phyloP scores from a whole-genome alignment of 2,797 vertebrate genomes.

The Arrhamphus sclerolepis region DNA sequence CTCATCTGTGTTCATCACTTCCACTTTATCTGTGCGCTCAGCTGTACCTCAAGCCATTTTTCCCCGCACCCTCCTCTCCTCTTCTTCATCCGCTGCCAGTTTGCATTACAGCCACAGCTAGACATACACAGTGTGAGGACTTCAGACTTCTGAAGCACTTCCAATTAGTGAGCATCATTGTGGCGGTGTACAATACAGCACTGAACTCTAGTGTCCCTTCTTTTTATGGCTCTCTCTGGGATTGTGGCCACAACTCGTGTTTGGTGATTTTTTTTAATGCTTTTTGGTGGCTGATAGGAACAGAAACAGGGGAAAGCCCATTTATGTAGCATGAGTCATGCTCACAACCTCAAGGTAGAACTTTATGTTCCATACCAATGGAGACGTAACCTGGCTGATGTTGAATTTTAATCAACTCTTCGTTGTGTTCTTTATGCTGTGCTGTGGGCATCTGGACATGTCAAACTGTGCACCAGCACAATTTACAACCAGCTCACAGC shows the following conservation, averaged over 20 bases:
- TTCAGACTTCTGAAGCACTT: constrained; percentile 44
- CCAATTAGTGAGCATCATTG: constrained; percentile 56
- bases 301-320: constrained; percentile 31
- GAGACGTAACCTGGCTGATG: constrained; percentile 55
- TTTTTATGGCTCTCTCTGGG: background rate
- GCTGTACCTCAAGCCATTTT: constrained; percentile 40
- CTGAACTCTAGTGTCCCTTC: background rate
- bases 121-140: constrained; percentile 26
- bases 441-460: constrained; percentile 6
- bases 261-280: constrained; percentile 21
- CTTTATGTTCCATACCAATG: constrained; percentile 62
- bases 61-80: constrained; percentile 7
- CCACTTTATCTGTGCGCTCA: constrained; percentile 26
- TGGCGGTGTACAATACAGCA: constrained; percentile 52
- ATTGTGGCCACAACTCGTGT: constrained; percentile 27
- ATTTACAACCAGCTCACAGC: constrained; percentile 12
- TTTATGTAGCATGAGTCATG: constrained; percentile 38
- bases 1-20: constrained; percentile 31
- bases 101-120: constrained; percentile 28
- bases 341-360: constrained; percentile 50
- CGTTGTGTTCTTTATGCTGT: constrained; percentile 31
- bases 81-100: constrained; percentile 37
- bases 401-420: constrained; percentile 57
- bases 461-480: constrained; percentile 2
- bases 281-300: constrained; percentile 5